Percentiles rank a stretch among this genome's conserved stretches.
phyloP scores from a whole-genome alignment of 2,888 invertebrate genomes.

The Tortricodes alternella region DNA sequence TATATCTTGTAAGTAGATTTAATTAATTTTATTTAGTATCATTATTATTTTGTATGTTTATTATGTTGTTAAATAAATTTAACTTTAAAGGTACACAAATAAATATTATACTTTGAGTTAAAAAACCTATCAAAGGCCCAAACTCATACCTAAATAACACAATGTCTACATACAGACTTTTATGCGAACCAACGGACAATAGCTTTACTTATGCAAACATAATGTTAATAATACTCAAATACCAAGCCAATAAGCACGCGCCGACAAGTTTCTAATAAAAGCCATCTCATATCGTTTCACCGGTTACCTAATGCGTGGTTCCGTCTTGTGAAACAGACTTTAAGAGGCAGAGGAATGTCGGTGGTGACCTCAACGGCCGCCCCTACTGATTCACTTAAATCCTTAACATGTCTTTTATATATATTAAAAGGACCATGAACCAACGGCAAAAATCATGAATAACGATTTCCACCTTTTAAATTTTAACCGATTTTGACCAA shows the following conservation, averaged over 20 bases:
- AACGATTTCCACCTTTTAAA: too few species aligned
- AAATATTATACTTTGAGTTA: too few species aligned
- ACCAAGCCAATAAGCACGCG: constrained; percentile 3
- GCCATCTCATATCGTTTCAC: constrained; percentile 27
- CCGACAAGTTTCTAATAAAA: constrained; percentile 26
- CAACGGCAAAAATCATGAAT: too few species aligned
- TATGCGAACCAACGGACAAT: not conserved
- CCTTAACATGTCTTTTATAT: too few species aligned
- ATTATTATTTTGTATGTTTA: too few species aligned
- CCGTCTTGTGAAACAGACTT: constrained; percentile 19
- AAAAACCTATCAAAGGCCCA: too few species aligned
- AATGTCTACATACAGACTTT: not conserved
- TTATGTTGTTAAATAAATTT: too few species aligned
- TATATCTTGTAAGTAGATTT: too few species aligned
- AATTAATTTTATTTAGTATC: too few species aligned
- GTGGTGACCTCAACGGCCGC: constrained; percentile 6
- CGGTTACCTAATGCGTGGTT: constrained; percentile 29
- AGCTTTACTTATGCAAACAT: not conserved
- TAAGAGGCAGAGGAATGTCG: constrained; percentile 20
- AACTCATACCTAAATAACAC: not conserved
- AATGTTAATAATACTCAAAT: not conserved
- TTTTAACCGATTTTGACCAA: too few species aligned
- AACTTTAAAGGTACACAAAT: too few species aligned
- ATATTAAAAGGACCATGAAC: too few species aligned
- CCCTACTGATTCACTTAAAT: not conserved